Evolutionary conservation across 2,113 vertebrate genomes (phyloP).

Genomic region (Potamarius usumacintae): DNA sequence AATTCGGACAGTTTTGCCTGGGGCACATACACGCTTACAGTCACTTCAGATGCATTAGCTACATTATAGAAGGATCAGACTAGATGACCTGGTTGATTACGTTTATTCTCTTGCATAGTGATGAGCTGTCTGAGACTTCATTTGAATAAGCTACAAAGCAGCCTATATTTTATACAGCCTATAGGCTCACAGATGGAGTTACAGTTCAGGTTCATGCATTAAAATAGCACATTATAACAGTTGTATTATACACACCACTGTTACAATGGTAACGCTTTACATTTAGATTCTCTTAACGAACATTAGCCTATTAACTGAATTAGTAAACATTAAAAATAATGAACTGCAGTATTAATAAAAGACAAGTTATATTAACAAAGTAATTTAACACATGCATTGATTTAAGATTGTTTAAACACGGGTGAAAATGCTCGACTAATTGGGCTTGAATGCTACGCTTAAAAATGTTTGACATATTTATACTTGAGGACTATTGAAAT

Average conservation of each 20-base stretch:
- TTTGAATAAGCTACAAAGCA: background rate
- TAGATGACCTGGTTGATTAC: constrained; percentile 24
- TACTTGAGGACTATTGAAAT: background rate
- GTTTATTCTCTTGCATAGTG: constrained; percentile 16
- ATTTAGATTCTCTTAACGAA: background rate
- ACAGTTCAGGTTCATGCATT: constrained; percentile 2
- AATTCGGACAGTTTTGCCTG: constrained; percentile 15
- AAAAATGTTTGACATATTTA: background rate
- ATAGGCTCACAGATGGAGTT: constrained; percentile 21
- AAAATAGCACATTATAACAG: constrained; percentile 9
- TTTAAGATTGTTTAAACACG: background rate
- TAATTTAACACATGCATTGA: background rate
- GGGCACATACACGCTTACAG: background rate
- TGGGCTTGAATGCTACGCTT: background rate
- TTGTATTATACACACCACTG: background rate
- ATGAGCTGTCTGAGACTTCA: constrained; percentile 27
- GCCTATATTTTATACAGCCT: background rate
- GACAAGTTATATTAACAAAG: background rate
- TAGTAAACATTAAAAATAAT: background rate
- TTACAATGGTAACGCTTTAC: background rate
- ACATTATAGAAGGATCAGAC: constrained; percentile 19
- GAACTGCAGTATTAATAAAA: background rate
- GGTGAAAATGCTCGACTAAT: background rate
- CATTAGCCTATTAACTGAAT: background rate
- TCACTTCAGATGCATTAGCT: constrained; percentile 17